Conservation (phyloP, 92 coral and sea anemone species). For the Parazoanthus atlanticus region DNA sequence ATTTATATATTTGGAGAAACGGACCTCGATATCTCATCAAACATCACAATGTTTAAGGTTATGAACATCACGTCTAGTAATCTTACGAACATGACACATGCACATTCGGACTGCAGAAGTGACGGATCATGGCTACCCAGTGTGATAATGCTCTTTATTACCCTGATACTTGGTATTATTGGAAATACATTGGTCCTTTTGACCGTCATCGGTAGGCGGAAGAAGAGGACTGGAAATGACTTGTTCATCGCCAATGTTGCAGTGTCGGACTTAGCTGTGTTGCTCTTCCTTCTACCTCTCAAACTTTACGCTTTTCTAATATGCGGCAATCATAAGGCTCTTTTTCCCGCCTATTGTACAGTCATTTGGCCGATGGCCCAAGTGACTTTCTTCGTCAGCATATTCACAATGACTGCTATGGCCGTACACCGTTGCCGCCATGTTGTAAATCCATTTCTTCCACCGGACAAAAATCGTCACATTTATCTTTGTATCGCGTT, state of each 20-base stretch:
- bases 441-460: constrained; percentile 43
- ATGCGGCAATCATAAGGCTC: not conserved
- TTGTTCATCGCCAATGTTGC: constrained; percentile 47
- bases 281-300: constrained; percentile 22
- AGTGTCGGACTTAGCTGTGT: constrained; percentile 30
- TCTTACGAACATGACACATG: not conserved
- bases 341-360: constrained; percentile 10
- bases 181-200: constrained; percentile 23
- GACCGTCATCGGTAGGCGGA: constrained; percentile 32
- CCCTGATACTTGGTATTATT: constrained; percentile 10
- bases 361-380: constrained; percentile 37
- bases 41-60: not conserved
- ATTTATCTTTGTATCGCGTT: not conserved
- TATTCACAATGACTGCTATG: constrained; percentile 49
- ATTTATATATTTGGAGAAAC: not conserved
- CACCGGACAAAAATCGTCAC: not conserved
- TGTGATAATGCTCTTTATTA: not conserved
- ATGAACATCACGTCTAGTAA: not conserved
- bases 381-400: constrained; percentile 33
- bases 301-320: not conserved
- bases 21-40: too few species aligned
- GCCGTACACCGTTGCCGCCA: constrained; percentile 48
- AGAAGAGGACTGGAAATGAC: constrained; percentile 34
- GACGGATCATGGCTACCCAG: not conserved
- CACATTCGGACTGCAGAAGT: not conserved